phyloP scores from a whole-genome alignment of 2,888 invertebrate genomes.

The Metacarcinus magister region DNA sequence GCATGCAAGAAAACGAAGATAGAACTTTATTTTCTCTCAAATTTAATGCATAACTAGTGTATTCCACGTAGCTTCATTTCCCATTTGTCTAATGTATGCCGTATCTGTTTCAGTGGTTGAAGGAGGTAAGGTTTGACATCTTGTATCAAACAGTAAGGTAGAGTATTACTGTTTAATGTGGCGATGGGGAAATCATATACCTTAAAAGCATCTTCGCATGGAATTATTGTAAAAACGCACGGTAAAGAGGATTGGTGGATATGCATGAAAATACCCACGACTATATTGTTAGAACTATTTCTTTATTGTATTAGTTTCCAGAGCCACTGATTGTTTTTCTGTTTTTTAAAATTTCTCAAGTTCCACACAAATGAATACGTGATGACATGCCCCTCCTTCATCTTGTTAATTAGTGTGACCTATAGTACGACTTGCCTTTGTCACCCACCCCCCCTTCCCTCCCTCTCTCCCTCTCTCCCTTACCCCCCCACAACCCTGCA shows the following conservation, averaged over 20 bases:
- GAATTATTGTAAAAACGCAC: neutral
- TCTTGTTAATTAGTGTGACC: neutral
- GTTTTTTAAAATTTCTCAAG: neutral
- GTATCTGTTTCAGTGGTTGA: slow-evolving; percentile 79
- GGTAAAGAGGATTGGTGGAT: neutral
- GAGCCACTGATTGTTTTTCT: neutral
- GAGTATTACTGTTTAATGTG: slow-evolving; percentile 68
- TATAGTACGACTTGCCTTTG: neutral
- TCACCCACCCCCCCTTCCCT: neutral
- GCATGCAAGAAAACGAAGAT: slow-evolving; percentile 69
- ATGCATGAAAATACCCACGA: neutral
- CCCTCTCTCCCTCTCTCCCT: neutral
- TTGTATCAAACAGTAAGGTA: slow-evolving; percentile 73
- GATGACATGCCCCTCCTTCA: slow-evolving; percentile 48
- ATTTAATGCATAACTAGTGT: slow-evolving; percentile 44
- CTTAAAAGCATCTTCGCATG: neutral
- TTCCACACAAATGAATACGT: neutral
- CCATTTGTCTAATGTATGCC: slow-evolving; percentile 54
- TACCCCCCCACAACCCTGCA: neutral
- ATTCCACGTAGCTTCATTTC: slow-evolving; percentile 22
- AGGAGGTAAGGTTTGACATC: slow-evolving; percentile 78
- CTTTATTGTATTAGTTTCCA: neutral
- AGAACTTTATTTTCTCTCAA: neutral
- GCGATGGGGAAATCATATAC: slow-evolving; percentile 39
- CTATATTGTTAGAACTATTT: neutral